Conservation (phyloP, 2,113 vertebrate species). For the Notothenia coriiceps region DNA sequence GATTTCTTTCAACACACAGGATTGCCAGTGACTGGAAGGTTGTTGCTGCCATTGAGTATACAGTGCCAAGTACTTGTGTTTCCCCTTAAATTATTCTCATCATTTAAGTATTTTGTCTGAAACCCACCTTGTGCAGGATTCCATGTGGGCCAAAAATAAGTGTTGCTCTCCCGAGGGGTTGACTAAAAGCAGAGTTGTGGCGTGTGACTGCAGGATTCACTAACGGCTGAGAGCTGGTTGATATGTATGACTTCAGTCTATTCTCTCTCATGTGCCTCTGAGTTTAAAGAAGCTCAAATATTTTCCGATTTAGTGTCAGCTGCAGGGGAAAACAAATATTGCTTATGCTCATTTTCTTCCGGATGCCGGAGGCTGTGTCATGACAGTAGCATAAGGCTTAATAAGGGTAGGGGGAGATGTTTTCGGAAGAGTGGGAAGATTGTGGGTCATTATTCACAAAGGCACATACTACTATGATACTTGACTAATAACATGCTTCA, state of each 20-base stretch:
- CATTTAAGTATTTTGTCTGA: not conserved
- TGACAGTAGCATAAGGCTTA: conserved; percentile 11
- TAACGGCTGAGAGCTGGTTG: conserved; percentile 46
- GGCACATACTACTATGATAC: not conserved
- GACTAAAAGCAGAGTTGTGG: conserved; percentile 19
- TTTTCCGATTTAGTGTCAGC: conserved; percentile 60
- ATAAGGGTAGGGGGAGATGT: not conserved
- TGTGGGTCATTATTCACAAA: conserved; percentile 26
- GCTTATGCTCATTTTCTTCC: conserved; percentile 31
- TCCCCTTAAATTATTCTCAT: conserved; percentile 4
- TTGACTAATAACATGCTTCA: conserved; percentile 36
- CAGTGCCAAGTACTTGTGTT: not conserved
- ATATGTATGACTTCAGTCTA: conserved; percentile 32
- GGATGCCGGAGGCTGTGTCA: conserved; percentile 28
- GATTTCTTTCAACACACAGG: conserved; percentile 3
- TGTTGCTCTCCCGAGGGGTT: conserved; percentile 1
- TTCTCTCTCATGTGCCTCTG: conserved; percentile 36
- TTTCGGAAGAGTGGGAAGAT: not conserved
- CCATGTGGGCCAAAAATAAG: conserved; percentile 23
- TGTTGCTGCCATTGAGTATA: not conserved
- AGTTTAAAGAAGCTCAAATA: conserved; percentile 54
- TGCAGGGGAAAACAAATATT: conserved; percentile 59
- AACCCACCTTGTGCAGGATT: conserved; percentile 1
- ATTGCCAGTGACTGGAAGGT: conserved; percentile 1
- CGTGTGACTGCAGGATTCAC: conserved; percentile 31